These are phyloP conservation scores for Lepidocolaptes lacrymiger DNA, from an alignment of 2,797 vertebrate genomes.

Conservation along the genomic window DNA sequence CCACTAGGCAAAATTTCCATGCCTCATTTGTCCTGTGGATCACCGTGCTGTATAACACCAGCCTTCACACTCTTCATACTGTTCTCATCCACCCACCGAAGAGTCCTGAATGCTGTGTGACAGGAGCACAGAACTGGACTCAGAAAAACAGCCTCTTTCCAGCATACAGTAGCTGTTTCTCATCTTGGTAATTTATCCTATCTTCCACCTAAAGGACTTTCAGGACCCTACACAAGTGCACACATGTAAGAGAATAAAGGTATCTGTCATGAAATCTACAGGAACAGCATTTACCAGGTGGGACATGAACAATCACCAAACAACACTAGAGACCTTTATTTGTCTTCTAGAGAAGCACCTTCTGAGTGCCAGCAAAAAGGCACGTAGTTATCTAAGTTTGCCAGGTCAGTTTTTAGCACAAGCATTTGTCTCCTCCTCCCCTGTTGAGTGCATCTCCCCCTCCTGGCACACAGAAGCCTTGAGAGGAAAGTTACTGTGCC, in stretches of 20 bases:
- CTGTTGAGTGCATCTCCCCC: background rate
- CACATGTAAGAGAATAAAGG: background rate
- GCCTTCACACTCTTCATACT: background rate
- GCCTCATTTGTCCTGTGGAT: accelerated
- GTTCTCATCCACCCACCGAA: background rate
- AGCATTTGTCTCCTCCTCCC: background rate
- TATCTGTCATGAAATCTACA: background rate
- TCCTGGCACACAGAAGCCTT: background rate
- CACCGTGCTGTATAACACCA: background rate
- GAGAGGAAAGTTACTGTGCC: slow-evolving; percentile 69
- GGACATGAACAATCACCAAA: background rate
- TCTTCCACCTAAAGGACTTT: background rate
- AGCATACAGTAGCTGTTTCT: background rate
- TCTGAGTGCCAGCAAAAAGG: background rate
- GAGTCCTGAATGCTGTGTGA: background rate
- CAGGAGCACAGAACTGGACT: background rate
- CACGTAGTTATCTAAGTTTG: background rate
- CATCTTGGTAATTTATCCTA: background rate
- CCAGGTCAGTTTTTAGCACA: slow-evolving; percentile 8
- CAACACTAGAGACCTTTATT: background rate
- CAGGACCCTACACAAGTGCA: background rate
- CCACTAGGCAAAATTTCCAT: background rate
- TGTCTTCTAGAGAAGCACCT: background rate
- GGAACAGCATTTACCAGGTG: background rate
- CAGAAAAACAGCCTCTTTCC: background rate